Evolutionary conservation across 2,888 invertebrate genomes (phyloP).

Genomic region (Cremastobaeus sp.): DNA sequence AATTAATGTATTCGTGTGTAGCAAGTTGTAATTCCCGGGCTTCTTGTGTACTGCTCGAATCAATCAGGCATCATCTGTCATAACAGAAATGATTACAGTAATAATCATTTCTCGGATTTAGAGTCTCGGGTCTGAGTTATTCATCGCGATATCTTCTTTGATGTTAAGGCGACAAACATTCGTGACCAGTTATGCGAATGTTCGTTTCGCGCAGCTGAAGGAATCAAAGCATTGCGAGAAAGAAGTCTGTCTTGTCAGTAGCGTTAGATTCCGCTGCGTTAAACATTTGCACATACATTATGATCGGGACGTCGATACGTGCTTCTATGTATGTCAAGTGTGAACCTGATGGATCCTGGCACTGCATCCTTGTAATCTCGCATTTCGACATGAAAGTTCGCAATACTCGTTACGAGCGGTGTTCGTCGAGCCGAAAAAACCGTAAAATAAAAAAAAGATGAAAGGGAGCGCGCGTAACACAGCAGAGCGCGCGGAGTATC

Average conservation of each 20-base stretch:
- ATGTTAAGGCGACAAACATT: constrained; percentile 8
- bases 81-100: too few relatives aligned
- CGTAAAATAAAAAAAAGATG: constrained; percentile 24
- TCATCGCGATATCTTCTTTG: constrained; percentile 5
- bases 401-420: constrained; percentile 56
- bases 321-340: constrained; percentile 65
- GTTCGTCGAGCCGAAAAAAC: constrained; percentile 47
- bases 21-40: too few relatives aligned
- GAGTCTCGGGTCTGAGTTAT: too few relatives aligned
- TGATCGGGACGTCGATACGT: constrained; percentile 71
- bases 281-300: constrained; percentile 72
- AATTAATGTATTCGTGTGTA: too few relatives aligned
- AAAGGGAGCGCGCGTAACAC: constrained; percentile 28
- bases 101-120: too few relatives aligned
- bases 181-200: constrained; percentile 14
- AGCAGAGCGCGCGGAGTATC: constrained; percentile 27
- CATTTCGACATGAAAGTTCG: constrained; percentile 65
- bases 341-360: constrained; percentile 67
- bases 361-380: constrained; percentile 62
- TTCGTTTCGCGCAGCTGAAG: constrained; percentile 17
- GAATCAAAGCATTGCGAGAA: constrained; percentile 56
- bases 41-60: too few relatives aligned
- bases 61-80: too few relatives aligned
- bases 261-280: constrained; percentile 70
- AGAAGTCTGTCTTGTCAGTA: constrained; percentile 70